A percentile compares a stretch with the other conserved stretches of the same genome.
Conservation (phyloP, 2,888 invertebrate genomes). For the Synanthedon myopaeformis region DNA sequence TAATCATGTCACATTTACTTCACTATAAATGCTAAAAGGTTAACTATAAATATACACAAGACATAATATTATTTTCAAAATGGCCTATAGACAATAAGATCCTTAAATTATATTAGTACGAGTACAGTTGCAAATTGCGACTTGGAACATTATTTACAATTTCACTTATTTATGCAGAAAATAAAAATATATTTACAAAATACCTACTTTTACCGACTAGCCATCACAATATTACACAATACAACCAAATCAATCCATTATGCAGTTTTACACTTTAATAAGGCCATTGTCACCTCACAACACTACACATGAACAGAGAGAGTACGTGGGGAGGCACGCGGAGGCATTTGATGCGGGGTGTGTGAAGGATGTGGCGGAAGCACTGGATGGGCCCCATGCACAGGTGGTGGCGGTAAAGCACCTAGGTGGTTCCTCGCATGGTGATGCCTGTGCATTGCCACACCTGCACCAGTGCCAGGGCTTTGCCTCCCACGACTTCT, state of each 20-base stretch:
- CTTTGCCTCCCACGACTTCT: slow-evolving; percentile 56
- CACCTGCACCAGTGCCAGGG: slow-evolving; percentile 39
- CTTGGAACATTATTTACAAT: not conserved
- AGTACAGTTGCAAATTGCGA: no score
- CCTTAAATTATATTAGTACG: no score
- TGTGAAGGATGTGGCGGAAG: slow-evolving; percentile 64
- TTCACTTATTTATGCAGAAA: not conserved
- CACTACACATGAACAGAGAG: slow-evolving; percentile 83
- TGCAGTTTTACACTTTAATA: slow-evolving; percentile 14
- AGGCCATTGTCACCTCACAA: slow-evolving; percentile 11
- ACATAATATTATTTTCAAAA: no score
- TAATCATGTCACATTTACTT: slow-evolving; percentile 13
- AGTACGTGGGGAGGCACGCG: slow-evolving; percentile 73
- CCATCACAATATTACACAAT: slow-evolving; percentile 47
- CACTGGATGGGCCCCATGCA: slow-evolving; percentile 60
- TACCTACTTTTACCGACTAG: slow-evolving; percentile 55
- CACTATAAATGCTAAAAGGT: not conserved
- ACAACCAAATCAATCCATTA: slow-evolving; percentile 7
- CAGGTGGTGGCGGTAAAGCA: slow-evolving; percentile 63
- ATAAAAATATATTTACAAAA: slow-evolving; percentile 27
- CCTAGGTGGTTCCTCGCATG: slow-evolving; percentile 68
- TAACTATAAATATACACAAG: not conserved
- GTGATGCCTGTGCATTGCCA: slow-evolving; percentile 72
- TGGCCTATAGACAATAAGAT: no score
- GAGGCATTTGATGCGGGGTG: slow-evolving; percentile 58